These are phyloP conservation scores for Elgonia sp. DNA, from an alignment of 2,888 invertebrate species.

Conservation along the genomic window DNA sequence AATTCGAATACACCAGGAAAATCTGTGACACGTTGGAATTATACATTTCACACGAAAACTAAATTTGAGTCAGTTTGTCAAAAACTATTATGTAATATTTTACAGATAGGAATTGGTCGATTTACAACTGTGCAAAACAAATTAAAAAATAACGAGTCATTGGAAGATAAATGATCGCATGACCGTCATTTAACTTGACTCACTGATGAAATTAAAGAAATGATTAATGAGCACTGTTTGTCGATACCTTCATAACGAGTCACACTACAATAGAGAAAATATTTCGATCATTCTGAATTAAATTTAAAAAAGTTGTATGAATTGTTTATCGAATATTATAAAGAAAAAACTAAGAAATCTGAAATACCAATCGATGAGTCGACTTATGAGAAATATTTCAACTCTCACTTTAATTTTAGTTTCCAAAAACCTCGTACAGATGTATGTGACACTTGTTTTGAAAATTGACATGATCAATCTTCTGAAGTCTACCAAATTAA, in stretches of 20 bases:
- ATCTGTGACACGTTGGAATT: not conserved
- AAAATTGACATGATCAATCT: conserved; percentile 25
- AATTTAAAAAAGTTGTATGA: no score
- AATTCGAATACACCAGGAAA: not conserved
- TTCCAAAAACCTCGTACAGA: conserved; percentile 63
- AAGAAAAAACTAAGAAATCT: conserved; percentile 31
- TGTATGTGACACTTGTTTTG: conserved; percentile 63
- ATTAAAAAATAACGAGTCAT: not conserved
- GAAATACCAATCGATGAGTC: conserved; percentile 48
- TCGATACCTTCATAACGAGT: conserved; percentile 47
- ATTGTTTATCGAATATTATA: conserved; percentile 63
- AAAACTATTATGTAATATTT: not conserved
- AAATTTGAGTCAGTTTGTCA: not conserved
- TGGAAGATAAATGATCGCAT: not conserved
- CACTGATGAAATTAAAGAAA: conserved; percentile 64
- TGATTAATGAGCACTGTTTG: conserved; percentile 65
- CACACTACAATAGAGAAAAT: conserved; percentile 51
- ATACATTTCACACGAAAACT: not conserved
- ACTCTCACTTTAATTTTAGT: conserved; percentile 54
- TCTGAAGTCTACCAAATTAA: conserved; percentile 16
- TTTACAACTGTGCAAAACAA: not conserved
- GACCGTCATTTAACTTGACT: conserved; percentile 58
- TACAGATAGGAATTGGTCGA: not conserved
- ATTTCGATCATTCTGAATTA: conserved; percentile 38
- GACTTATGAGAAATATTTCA: conserved; percentile 62